Evolutionary conservation across 2,797 vertebrate genomes (phyloP), one percentile per base, ranked within the genome.

Genomic region (Coregonus suidteri): DNA sequence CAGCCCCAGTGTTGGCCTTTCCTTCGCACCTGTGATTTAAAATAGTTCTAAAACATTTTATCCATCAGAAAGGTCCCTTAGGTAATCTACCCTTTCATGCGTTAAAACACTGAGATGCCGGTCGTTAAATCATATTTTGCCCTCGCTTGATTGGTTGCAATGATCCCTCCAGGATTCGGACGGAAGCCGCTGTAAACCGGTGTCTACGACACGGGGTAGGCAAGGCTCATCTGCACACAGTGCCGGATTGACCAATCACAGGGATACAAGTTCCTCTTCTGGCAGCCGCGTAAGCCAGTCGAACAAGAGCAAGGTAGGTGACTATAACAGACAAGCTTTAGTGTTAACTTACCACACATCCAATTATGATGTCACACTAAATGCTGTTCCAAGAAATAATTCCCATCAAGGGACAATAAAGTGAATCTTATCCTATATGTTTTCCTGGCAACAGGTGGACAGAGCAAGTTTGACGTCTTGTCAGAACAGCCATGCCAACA

Each of bases 111-210:
- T 47, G 9, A 47, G 41, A 47, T 47, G 41, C 41, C 41, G 11
- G 16, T 64, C 1, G 20, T 64, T 6, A 64, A 47, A 64, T 9
- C 1, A 11, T 64, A 64, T 64, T 64, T 64, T 30, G 20, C 20
- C 59, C 7, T 25, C 11, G 59, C 9, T 64, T 30, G 59, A 25
- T 64, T 64, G 59, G 59, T 64, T 30, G 59, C 20, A 1, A 20
- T 64, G 59, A 64, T 64, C 3, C 59, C 20, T 13, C 9, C 69
- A 95, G 96, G 96, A 96, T 92, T 97, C 95, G 52, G 95, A 97
- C 59, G 95, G 95, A 70, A 96, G 95, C 72, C 95, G 95, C 6
- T 95, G 93, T 91, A 97, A 96, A 92, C 94, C 95, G 31, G 93
- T 93, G 16, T 96, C 20, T 25, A 9, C 96, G 83, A 95, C 95